phyloP scores from a whole-genome alignment of 2,113 vertebrate species.

The Melanocharis versteri region DNA sequence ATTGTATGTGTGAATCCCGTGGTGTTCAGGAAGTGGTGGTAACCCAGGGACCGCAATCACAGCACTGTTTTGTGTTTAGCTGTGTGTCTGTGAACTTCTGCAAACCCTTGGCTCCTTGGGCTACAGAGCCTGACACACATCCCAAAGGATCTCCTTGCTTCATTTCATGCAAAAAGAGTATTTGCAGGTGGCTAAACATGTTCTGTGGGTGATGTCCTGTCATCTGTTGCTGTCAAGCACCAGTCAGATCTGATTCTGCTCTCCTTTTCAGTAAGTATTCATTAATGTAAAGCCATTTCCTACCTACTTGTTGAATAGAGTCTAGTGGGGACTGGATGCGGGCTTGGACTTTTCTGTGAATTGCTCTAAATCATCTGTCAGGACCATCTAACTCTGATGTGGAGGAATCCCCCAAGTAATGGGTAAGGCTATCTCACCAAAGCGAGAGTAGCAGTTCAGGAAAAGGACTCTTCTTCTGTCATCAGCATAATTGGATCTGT shows the following conservation, averaged over 20 bases:
- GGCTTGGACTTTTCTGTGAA: not conserved
- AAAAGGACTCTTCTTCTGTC: not conserved
- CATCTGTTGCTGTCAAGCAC: not conserved
- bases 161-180: not conserved
- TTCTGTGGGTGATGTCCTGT: not conserved
- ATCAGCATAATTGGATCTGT: not conserved
- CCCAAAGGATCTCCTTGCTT: not conserved
- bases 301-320: not conserved
- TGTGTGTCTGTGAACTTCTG: not conserved
- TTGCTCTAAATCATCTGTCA: not conserved
- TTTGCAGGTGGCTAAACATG: not conserved
- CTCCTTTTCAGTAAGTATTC: not conserved
- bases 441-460: not conserved
- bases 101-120: not conserved
- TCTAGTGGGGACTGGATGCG: not conserved
- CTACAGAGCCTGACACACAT: not conserved
- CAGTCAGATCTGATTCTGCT: not conserved
- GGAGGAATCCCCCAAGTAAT: not conserved
- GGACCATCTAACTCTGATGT: not conserved
- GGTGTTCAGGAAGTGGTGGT: slow-evolving; percentile 44
- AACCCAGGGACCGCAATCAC: slow-evolving; percentile 31
- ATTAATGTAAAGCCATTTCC: not conserved
- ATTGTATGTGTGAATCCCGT: not conserved
- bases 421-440: not conserved
- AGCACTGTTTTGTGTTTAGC: not conserved